A percentile compares a stretch with the other conserved stretches of the same genome.
These are phyloP conservation scores for Diarsia brunnea DNA, from an alignment of 2,888 invertebrate genomes.

Conservation along the genomic window DNA sequence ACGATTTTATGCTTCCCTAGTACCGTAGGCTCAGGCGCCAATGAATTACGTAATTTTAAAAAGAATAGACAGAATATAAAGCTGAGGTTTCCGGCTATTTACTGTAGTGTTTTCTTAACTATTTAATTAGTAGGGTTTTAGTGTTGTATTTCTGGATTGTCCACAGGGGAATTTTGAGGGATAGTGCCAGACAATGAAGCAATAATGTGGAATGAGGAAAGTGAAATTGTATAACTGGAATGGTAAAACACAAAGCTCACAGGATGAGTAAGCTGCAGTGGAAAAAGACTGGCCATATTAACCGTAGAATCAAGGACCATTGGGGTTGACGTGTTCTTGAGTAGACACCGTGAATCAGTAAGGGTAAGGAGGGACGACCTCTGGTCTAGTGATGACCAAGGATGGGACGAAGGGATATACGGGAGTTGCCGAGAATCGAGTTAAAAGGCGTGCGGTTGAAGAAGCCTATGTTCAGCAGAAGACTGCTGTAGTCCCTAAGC, in stretches of 20 bases:
- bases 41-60: constrained; percentile 66
- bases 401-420: too few relatives aligned
- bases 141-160: background rate
- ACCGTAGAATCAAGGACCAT: too few relatives aligned
- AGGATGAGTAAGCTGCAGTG: too few relatives aligned
- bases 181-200: background rate
- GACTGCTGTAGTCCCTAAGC: background rate
- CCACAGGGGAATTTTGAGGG: background rate
- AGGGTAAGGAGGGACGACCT: too few relatives aligned
- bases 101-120: constrained; percentile 31
- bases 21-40: constrained; percentile 77
- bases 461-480: too few relatives aligned
- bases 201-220: background rate
- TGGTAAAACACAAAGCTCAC: too few relatives aligned
- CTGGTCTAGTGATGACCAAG: too few relatives aligned
- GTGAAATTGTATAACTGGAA: background rate
- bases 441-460: too few relatives aligned
- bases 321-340: too few relatives aligned
- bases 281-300: too few relatives aligned
- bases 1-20: constrained; percentile 64
- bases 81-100: constrained; percentile 36
- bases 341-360: too few relatives aligned
- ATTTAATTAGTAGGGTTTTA: constrained; percentile 30
- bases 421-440: too few relatives aligned
- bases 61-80: constrained; percentile 44